phyloP scores from a whole-genome alignment of 1,140 invertebrate species.

The Panagrolaimus sp. region DNA sequence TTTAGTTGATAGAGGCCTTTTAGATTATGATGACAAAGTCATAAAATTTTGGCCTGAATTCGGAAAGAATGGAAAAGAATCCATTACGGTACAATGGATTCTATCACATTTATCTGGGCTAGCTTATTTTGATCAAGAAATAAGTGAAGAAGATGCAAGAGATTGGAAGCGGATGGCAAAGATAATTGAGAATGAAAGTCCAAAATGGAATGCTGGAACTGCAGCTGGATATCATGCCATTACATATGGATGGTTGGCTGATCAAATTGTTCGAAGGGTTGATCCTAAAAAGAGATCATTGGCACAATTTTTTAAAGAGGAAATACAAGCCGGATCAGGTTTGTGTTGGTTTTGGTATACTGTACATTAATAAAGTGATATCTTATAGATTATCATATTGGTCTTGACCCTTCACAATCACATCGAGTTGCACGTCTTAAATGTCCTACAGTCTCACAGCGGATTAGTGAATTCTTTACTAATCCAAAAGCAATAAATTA shows the following conservation, averaged over 20 bases:
- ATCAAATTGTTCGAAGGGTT: conserved; percentile 43
- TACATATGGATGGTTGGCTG: conserved; percentile 50
- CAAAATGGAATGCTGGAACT: conserved; percentile 43
- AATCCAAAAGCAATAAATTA: conserved; percentile 39
- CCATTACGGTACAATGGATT: conserved; percentile 59
- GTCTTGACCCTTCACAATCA: conserved; percentile 29
- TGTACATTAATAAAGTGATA: too few species aligned
- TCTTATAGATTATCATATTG: conserved; percentile 34
- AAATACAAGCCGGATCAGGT: conserved; percentile 33
- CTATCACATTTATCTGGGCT: conserved; percentile 58
- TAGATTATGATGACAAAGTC: conserved; percentile 58
- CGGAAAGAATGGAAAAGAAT: conserved; percentile 58
- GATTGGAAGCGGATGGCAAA: conserved; percentile 25
- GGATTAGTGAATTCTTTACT: conserved; percentile 32
- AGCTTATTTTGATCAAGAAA: conserved; percentile 34
- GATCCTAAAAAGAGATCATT: conserved; percentile 40
- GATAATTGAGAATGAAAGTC: conserved; percentile 38
- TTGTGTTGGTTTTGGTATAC: too few species aligned
- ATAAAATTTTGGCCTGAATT: conserved; percentile 61
- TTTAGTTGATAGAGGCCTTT: conserved; percentile 56
- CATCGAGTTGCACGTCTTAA: conserved; percentile 41
- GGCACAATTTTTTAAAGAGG: conserved; percentile 47
- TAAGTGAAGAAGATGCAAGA: conserved; percentile 32
- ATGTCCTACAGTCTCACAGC: conserved; percentile 25
- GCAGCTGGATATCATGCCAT: conserved; percentile 40